These are phyloP conservation scores for Electrona antarctica DNA, from an alignment of 2,113 vertebrate species.

Conservation along the genomic window DNA sequence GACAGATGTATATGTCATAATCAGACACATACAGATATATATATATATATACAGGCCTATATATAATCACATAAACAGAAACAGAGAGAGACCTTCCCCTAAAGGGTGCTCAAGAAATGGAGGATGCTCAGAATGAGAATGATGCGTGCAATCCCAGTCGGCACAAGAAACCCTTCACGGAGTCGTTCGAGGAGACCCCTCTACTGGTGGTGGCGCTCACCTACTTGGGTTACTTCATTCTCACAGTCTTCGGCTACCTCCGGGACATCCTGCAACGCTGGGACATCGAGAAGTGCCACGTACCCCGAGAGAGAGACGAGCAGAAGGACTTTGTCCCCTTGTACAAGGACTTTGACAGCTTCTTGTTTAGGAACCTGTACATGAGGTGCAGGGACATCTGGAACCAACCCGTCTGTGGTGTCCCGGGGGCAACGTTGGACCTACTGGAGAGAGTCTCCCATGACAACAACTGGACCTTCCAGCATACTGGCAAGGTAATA, in stretches of 20 bases:
- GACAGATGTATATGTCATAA: too few species aligned
- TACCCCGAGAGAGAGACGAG: conserved; percentile 89
- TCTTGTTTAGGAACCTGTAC: conserved; percentile 94
- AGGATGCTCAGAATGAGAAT: too few species aligned
- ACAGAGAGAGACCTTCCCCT: too few species aligned
- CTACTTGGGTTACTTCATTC: conserved; percentile 92
- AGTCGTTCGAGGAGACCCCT: conserved; percentile 93
- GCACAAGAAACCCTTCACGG: conserved; percentile 86
- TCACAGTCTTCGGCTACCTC: conserved; percentile 94
- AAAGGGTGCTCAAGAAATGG: too few species aligned
- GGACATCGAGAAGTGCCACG: conserved; percentile 92
- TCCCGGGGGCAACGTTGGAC: conserved; percentile 89
- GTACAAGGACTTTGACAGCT: conserved; percentile 96
- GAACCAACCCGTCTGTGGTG: conserved; percentile 91
- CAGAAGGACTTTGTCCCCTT: conserved; percentile 96
- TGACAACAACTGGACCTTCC: conserved; percentile 96
- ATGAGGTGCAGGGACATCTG: conserved; percentile 94
- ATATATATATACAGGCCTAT: too few species aligned
- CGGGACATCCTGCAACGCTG: conserved; percentile 91
- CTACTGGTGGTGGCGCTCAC: conserved; percentile 95
- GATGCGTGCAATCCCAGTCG: conserved; percentile 81
- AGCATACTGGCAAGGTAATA: conserved; percentile 88
- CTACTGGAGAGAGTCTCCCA: conserved; percentile 85
- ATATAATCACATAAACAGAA: too few species aligned
- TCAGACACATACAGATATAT: too few species aligned